Evolutionary conservation across 2,797 vertebrate species (phyloP), one percentile per base, ranked within the genome.

Genomic region (Gobio occitaniae): DNA sequence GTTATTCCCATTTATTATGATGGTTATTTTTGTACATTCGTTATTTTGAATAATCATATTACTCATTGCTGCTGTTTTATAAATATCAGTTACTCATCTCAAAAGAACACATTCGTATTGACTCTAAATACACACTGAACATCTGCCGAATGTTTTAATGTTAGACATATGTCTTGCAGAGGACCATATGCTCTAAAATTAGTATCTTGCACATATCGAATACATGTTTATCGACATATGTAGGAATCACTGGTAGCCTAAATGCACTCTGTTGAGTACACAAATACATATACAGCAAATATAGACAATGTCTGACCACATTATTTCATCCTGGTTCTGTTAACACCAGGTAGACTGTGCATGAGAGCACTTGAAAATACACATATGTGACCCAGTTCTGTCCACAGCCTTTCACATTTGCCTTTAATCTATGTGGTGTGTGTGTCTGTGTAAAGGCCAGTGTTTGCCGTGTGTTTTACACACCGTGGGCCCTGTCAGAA

Each of bases 381-480:
- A 47, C 12, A 21, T 69, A 63, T 11, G 79, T 47, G 69, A 80
- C 84, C 84, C 56, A 80, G 54, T 80, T 83, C 21, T 36, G 81
- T 84, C 77, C 76, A 68, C 48, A 59, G 19, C 17, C 80, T 89
- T 77, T 79, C 9, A 61, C 82, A 74, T 87, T 85, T 81, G 66
- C 41, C 85, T 83, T 81, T 71, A 48, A 54, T 76, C 11, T n/a
- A 79, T 78, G 72, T 86, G 32, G 25, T 86, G 72, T 83, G 50
- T 78, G 48, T 41, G 17, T 84, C 25, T 47, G 70, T 41, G 16
- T 72, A 77, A 80, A 79, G 76, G 84, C 68, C 84, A 70, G 75
- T 50, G 82, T 50, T 41, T 48, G 84, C 61, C 80, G 79, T 89
- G 86, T 86, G 69, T 91, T 88, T 89, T 86, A 88, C 88, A 82